Percentiles rank a stretch among this genome's conserved stretches.
phyloP scores from a whole-genome alignment of 2,888 invertebrate genomes.

The Dinocampus coccinellae region DNA sequence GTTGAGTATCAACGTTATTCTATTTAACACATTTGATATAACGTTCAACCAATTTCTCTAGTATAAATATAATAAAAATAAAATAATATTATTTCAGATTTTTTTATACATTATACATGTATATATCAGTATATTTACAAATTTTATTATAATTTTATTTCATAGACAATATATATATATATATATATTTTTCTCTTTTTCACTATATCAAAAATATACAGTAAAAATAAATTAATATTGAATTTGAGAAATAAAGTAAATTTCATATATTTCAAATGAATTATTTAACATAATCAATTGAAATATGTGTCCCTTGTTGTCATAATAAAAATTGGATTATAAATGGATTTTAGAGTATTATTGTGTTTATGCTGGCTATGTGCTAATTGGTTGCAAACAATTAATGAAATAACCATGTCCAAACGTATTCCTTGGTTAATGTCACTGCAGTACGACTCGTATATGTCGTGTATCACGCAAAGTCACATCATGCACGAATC shows the following conservation, averaged over 20 bases:
- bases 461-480: background rate
- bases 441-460: background rate
- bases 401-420: constrained; percentile 27
- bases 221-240: too few species aligned
- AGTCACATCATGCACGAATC: constrained; percentile 22
- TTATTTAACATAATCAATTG: background rate
- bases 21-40: background rate
- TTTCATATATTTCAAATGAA: too few species aligned
- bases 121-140: too few species aligned
- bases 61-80: background rate
- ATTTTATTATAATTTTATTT: too few species aligned
- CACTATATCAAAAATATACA: too few species aligned
- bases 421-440: constrained; percentile 14
- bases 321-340: background rate
- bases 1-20: constrained; percentile 8
- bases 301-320: constrained; percentile 1
- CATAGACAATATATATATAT: too few species aligned
- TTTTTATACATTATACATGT: too few species aligned
- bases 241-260: too few species aligned
- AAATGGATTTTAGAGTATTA: background rate
- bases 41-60: background rate
- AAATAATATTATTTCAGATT: background rate
- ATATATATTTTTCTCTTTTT: too few species aligned
- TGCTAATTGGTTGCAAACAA: constrained; percentile 31
- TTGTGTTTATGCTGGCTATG: constrained; percentile 4